These are phyloP conservation scores for Ellobius talpinus DNA, from an alignment of 2,113 vertebrate species.

Conservation along the genomic window DNA sequence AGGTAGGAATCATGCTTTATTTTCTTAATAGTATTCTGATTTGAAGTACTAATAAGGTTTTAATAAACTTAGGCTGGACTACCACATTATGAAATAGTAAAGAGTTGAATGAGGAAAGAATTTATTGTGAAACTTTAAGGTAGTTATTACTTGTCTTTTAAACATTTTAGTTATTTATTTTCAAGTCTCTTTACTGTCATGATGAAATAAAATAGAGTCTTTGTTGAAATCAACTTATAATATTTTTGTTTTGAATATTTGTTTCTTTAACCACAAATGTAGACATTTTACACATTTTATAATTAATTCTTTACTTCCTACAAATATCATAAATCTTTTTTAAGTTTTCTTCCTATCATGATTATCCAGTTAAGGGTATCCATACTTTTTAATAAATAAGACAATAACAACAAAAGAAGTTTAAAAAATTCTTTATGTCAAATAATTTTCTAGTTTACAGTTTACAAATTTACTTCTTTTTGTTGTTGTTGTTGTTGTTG, in stretches of 20 bases:
- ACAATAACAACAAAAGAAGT: neutral
- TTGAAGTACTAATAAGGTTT: neutral
- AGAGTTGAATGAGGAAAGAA: neutral
- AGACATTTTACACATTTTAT: neutral
- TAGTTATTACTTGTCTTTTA: constrained; percentile 32
- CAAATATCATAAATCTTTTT: neutral
- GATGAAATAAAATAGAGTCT: neutral
- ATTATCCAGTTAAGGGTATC: neutral
- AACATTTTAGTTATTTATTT: constrained; percentile 22
- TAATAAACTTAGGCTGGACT: neutral
- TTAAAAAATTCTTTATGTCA: constrained; percentile 42
- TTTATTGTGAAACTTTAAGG: neutral
- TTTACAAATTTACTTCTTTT: constrained; percentile 9
- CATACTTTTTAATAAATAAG: neutral
- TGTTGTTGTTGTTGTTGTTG: too few relatives aligned
- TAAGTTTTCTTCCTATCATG: neutral
- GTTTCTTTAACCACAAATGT: neutral
- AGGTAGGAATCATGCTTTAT: constrained; percentile 3
- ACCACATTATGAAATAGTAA: constrained; percentile 23
- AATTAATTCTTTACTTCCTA: neutral
- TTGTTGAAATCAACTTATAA: constrained; percentile 20
- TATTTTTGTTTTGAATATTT: neutral
- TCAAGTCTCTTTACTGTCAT: constrained; percentile 24
- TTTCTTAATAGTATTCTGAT: constrained; percentile 2
- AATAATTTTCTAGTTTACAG: neutral